Percentiles rank a stretch among this genome's conserved stretches.
phyloP scores from a whole-genome alignment of 2,113 vertebrate species.

The Pteruthius melanotis region DNA sequence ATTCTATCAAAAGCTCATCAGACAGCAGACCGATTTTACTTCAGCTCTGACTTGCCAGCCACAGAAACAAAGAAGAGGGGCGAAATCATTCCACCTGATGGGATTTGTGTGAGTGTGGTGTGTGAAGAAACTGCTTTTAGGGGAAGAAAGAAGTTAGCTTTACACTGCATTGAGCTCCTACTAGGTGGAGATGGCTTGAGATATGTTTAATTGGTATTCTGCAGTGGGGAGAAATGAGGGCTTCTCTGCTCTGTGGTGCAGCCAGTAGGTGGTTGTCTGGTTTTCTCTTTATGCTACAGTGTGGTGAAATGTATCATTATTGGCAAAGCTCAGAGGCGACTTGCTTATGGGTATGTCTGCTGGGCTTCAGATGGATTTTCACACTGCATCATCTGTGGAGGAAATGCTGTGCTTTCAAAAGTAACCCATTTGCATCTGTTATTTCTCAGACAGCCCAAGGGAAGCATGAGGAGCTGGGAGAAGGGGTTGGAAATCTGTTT shows the following conservation, averaged over 20 bases:
- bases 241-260: background rate
- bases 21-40: background rate
- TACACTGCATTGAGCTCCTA: background rate
- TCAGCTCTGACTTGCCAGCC: background rate
- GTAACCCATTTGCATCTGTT: slow-evolving; percentile 7
- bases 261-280: background rate
- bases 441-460: slow-evolving; percentile 3
- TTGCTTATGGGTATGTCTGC: slow-evolving; percentile 23
- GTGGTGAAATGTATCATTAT: background rate
- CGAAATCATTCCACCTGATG: background rate
- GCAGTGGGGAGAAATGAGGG: background rate
- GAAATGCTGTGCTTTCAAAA: slow-evolving; percentile 22
- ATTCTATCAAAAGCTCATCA: background rate
- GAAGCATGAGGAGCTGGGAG: background rate
- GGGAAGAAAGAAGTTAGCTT: background rate
- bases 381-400: background rate
- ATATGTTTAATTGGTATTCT: background rate
- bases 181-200: background rate
- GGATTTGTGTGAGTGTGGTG: background rate
- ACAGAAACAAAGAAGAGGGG: background rate
- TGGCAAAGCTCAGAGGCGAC: background rate
- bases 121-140: background rate
- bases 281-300: background rate
- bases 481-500: background rate
- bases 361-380: slow-evolving; percentile 42